Base-by-base conservation (phyloP, 2,888 invertebrate species). In the Mesodorylaimus sp. region DNA sequence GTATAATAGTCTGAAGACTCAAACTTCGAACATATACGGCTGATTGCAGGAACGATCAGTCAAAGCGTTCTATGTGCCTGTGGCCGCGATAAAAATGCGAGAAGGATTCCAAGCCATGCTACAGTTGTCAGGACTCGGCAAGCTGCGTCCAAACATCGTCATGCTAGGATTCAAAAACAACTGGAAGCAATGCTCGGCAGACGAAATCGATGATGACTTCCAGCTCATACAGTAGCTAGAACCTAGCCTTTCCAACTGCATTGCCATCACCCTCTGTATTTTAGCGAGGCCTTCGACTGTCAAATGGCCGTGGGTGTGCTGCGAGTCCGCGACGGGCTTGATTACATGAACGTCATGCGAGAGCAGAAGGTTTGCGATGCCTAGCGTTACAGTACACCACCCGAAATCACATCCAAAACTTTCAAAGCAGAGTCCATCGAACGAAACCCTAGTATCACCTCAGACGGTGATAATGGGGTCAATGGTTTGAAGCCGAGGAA, bases 141-240 rank as follows among this genome's bases (percentile, higher is more conserved):
- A 93, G 70, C 73, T 97, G 53, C 78, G 78, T 54, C 95, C 97
- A 0, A 97, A 97, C 66, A 87, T 91, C 57, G 70, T 95, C 21
- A 70, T 95, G 61, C 77, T 93, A 77, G 95, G 95, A 3, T 91
- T 83, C 73, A 95, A 95, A 68, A 76, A 78, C 53, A 82, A 93
- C 68, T 97, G 95, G 95, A 77, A 78, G 60, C 77, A 76, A 2
- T 82, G 85, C 62, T 76, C 79, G 1, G 75, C 75, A 23, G n/a
- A n/a, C n/a, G n/a, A n/a, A n/a, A n/a, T n/a, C n/a, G n/a, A n/a
- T n/a, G 83, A 85, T 65, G 97, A 97, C 70, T 89, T 95, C 61
- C 86, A 87, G 66, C 78, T 87, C 37, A 81, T 95, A 74, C 91
- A 93, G 85, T 93, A 73, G n/a, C n/a, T n/a, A n/a, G n/a, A n/a